These are phyloP conservation scores for Platycercus adscitus DNA, from an alignment of 2,113 vertebrate species.

Conservation along the genomic window DNA sequence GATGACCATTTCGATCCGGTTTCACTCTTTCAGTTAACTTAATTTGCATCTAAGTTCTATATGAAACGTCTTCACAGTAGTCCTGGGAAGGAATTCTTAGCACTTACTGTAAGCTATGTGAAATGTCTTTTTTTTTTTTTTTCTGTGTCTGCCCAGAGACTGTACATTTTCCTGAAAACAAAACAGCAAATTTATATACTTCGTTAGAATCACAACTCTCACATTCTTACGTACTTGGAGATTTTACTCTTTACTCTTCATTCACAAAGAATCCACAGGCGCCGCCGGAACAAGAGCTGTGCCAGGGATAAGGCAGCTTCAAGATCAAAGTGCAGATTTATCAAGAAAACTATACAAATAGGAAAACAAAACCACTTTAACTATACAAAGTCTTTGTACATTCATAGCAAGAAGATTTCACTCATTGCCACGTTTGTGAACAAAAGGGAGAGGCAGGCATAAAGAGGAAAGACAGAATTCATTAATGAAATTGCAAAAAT, in stretches of 20 bases:
- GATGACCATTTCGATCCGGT: not conserved
- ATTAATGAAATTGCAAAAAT: not conserved
- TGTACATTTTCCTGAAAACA: not conserved
- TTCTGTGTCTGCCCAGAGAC: not conserved
- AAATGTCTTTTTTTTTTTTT: not conserved
- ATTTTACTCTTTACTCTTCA: not conserved
- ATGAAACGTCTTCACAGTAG: not conserved
- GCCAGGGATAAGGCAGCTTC: slow-evolving; percentile 1
- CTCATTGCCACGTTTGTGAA: not conserved
- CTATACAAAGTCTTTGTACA: not conserved
- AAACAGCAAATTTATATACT: not conserved
- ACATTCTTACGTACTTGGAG: not conserved
- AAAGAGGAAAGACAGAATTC: not conserved
- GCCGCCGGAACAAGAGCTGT: fast-evolving
- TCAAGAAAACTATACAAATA: slow-evolving; percentile 34
- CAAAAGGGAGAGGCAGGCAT: not conserved
- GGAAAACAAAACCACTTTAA: not conserved
- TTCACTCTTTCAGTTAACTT: not conserved
- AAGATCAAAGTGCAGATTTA: slow-evolving; percentile 49
- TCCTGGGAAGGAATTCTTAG: not conserved
- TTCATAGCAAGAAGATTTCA: slow-evolving; percentile 25
- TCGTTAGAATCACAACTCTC: not conserved
- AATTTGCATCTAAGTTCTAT: not conserved
- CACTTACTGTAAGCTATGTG: not conserved
- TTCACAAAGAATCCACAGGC: slow-evolving; percentile 1